Conservation (phyloP, 2,888 invertebrate genomes). For the Coelogynopora nodosa region DNA sequence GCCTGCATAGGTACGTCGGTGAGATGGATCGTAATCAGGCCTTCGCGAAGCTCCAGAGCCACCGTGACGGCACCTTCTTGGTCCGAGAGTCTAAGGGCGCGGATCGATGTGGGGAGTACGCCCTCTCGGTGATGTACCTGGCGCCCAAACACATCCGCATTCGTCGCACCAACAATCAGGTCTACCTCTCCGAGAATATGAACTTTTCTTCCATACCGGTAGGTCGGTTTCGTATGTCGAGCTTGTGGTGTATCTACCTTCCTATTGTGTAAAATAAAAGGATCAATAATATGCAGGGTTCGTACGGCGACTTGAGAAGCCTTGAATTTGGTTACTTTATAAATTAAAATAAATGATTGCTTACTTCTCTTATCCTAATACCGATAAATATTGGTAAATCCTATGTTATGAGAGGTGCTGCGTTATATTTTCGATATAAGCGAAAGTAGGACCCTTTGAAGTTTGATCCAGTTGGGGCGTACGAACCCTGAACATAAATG, state of each 20-base stretch:
- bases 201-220: constrained; percentile 17
- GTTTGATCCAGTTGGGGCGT: too few relatives aligned
- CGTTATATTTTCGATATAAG: too few relatives aligned
- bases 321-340: too few relatives aligned
- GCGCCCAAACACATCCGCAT: constrained; percentile 40
- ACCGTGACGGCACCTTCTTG: constrained; percentile 35
- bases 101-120: constrained; percentile 39
- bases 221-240: neutral
- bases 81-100: constrained; percentile 33
- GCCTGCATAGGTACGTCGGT: neutral
- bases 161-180: constrained; percentile 21
- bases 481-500: too few relatives aligned
- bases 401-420: too few relatives aligned
- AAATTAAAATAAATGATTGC: too few relatives aligned
- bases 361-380: too few relatives aligned
- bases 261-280: too few relatives aligned
- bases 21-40: constrained; percentile 32
- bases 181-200: neutral
- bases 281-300: too few relatives aligned
- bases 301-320: too few relatives aligned
- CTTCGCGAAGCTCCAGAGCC: neutral
- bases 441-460: too few relatives aligned
- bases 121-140: constrained; percentile 36
- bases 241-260: neutral
- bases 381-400: too few relatives aligned